Evolutionary conservation across 1,140 invertebrate genomes (phyloP), one percentile per base, ranked within the genome.

Genomic region (Wiebesia pumilae): DNA sequence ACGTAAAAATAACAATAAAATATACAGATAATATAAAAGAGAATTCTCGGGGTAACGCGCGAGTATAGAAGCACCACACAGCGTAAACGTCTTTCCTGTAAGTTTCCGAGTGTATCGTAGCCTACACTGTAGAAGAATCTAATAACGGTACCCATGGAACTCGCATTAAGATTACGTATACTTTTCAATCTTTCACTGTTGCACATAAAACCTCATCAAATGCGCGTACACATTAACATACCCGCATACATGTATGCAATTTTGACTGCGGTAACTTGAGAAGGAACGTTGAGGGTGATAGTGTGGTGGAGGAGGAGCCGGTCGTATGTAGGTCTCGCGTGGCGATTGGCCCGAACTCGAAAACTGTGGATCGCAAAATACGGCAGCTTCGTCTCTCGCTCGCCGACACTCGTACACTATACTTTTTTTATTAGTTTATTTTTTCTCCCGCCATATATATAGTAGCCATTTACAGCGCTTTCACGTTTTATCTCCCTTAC

Each of bases 281-380:
- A 65, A 14, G 51, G 38, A 19, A 62, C 54, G 2, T 12, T 10
- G 30, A 58, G 77, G 19, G 51, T 19, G 33, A 65, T 30, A 54
- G 62, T 21, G n/a, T 9, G 65, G 71, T 6, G 38, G 58, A 65
- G 12, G 62, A 80, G 43, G 35, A 82, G 58, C 21, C 75, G 78
- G 65, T 38, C 40, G 67, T 86, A 87, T 87, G 85, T 87, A 87
- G 80, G 85, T 87, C 85, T 87, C 43, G 85, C 30, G 10, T 51
- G 21, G 10, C 73, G 67, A 87, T 87, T 87, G 85, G 81, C 16
- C 33, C 14, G 73, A 43, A 65, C 54, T 87, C 51, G 24, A 87
- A 87, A 87, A 87, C 24, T 73, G 73, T 73, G 81, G 71, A 87
- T 58, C 85, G 73, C 79, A 87, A 86, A 81, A 73, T 79, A 35